Percentiles rank a stretch among this genome's conserved stretches.
phyloP scores from a whole-genome alignment of 53 echinoderm and acorn worm species.

The Holothuria leucospilota region DNA sequence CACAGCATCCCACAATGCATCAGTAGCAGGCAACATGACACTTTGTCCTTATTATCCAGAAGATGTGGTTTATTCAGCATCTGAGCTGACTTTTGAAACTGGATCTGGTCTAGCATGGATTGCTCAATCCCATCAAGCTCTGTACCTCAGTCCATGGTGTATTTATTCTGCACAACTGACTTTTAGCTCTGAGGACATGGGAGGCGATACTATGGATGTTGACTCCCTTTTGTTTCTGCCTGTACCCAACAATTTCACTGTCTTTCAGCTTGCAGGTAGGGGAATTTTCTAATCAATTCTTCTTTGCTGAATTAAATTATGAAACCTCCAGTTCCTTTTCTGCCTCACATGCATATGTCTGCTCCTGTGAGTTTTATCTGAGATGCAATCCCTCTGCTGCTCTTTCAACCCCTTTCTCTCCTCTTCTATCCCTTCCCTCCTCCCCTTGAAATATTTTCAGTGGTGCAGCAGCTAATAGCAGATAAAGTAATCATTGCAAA shows the following conservation, averaged over 20 bases:
- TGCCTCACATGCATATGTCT: too few species aligned
- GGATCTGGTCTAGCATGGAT: conserved; percentile 55
- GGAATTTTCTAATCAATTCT: not conserved
- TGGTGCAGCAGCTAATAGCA: too few species aligned
- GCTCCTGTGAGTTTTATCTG: too few species aligned
- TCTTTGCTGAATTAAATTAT: too few species aligned
- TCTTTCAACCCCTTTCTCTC: too few species aligned
- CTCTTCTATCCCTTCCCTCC: too few species aligned
- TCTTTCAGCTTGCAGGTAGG: conserved; percentile 77
- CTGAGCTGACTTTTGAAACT: conserved; percentile 39
- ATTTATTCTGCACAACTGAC: conserved; percentile 31
- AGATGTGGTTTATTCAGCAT: not conserved
- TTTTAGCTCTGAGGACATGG: conserved; percentile 21
- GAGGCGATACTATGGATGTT: conserved; percentile 60
- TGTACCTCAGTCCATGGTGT: conserved; percentile 8
- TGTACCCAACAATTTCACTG: conserved; percentile 56
- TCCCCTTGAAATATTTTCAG: too few species aligned
- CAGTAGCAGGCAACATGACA: not conserved
- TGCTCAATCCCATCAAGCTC: conserved; percentile 11
- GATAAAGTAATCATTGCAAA: too few species aligned
- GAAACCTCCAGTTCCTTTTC: too few species aligned
- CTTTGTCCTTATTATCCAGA: conserved; percentile 6
- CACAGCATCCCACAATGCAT: conserved; percentile 41
- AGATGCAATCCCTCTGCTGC: too few species aligned
- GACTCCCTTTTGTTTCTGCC: conserved; percentile 81